Base-by-base conservation (phyloP, 2,797 vertebrate species). In the Prunella strophiata region DNA sequence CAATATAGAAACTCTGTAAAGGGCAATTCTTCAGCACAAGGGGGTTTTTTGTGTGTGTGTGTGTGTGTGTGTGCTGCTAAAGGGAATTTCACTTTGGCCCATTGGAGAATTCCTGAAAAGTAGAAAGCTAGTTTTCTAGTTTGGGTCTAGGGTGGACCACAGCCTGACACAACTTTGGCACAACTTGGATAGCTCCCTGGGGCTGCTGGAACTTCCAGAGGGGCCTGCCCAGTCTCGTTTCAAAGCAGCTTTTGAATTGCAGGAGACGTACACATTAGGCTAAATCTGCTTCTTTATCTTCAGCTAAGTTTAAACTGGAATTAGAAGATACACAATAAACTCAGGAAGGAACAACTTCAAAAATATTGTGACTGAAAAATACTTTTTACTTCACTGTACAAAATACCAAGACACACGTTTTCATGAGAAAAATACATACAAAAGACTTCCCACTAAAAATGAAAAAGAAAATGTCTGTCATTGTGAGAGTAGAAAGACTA, bases 381-480 rank as follows among this genome's bases (percentile, higher is more conserved):
- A 74, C 50, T 71, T 95, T 89, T 45, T 92, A 34, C 30, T 92
- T 85, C 58, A 61, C n/a, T 77, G 54, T 72, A 86, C 54, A 62
- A 84, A 93, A 71, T 38, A 67, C 30, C 47, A 55, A 76, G 32
- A 85, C 22, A 80, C 75, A 77, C 26, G 34, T 88, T 93, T 95
- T 89, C 84, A 77, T 11, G 61, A 92, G 74, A 2, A 57, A 80
- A 95, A 76, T 93, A 87, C 22, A 1, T 13, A 88, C 58, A 83
- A 85, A 96, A 91, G 86, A 75, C 92, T 96, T 97, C 76, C 93
- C 92, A 86, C 92, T 94, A 94, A 92, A 96, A 95, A 81, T 89
- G 58, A 91, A 87, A 88, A 96, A 93, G 93, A 96, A 96, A 96
- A 96, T 91, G 84, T 94, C 91, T 96, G 88, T 90, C 95, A 95